Evolutionary conservation across 1,140 invertebrate species (phyloP), one percentile per base, ranked within the genome.

Genomic region (Brachionus calyciflorus): DNA sequence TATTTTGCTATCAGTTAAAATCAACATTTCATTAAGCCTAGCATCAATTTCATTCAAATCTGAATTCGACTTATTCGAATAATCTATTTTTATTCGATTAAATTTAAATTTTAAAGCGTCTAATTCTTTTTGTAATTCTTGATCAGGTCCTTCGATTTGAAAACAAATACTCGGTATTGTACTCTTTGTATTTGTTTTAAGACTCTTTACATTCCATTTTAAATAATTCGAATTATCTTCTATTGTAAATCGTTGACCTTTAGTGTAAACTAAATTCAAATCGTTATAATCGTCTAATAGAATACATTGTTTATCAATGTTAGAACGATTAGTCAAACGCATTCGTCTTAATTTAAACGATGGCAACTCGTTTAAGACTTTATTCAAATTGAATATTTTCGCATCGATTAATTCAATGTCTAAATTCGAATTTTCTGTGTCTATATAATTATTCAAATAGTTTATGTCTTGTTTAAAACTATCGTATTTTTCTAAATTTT

Each of bases 221-320:
- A 65, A 44, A 24, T 65, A 44, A 26, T 65, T 65, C 41, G 60
- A 65, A 65, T 65, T 65, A 26, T 65, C 26, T 14, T 41, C 19
- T 24, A 65, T 26, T 24, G 14, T 41, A 65, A 65, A 65, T n/a
- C 24, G 10, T 14, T 65, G 37, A 14, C 24, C 24, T 65, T 26
- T 65, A 1, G 17, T 30, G 44, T 44, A 65, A n/a, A 12, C 26
- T 1, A 3, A 26, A 40, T 44, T 12, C 19, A 65, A 3, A 10
- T 19, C 10, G 21, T 41, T 24, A 14, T 65, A 65, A 65, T 65
- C 60, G 3, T 21, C n/a, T n/a, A 65, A 65, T 10, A 65, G 10
- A 5, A 65, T 44, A 26, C 37, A 37, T 12, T 65, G 12, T 24
- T 37, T 37, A 14, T 21, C 28, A 24, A 19, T n/a, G n/a, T n/a